Conservation (phyloP, 2,888 invertebrate species). For the Villa cingulata region DNA sequence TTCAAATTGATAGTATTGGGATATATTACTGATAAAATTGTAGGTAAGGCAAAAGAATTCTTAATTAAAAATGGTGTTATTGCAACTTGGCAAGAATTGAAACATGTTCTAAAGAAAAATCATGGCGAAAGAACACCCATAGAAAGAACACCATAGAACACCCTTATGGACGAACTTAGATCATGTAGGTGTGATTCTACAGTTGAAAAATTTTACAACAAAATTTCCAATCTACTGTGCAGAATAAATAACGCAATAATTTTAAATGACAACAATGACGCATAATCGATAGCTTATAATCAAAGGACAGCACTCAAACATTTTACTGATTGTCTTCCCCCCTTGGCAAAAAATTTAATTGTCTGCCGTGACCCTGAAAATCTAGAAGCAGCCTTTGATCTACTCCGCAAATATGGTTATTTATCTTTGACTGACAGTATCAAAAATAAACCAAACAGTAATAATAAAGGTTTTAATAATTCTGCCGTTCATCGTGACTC, state of each 20-base stretch:
- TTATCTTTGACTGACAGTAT: not conserved
- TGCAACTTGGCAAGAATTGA: constrained; percentile 1
- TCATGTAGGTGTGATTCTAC: not conserved
- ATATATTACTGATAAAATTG: not conserved
- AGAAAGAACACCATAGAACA: no score
- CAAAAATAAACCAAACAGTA: no score
- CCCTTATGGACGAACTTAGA: constrained; percentile 3
- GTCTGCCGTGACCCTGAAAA: not conserved
- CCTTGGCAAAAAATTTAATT: constrained; percentile 3
- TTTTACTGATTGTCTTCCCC: constrained; percentile 6
- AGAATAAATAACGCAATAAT: not conserved
- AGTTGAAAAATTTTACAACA: constrained; percentile 4
- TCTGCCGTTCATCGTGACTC: no score
- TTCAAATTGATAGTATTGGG: no score
- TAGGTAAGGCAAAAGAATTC: constrained; percentile 1
- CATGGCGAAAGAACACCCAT: constrained; percentile 3
- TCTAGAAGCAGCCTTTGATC: constrained; percentile 2
- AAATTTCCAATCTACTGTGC: constrained; percentile 3
- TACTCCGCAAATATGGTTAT: not conserved
- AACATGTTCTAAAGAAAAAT: not conserved
- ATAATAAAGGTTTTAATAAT: no score
- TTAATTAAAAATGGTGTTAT: constrained; percentile 4
- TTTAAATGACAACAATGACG: not conserved
- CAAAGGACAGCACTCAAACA: constrained; percentile 4
- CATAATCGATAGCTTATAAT: not conserved